phyloP scores from a whole-genome alignment of 2,797 vertebrate genomes.

The Protosalanx chinensis region DNA sequence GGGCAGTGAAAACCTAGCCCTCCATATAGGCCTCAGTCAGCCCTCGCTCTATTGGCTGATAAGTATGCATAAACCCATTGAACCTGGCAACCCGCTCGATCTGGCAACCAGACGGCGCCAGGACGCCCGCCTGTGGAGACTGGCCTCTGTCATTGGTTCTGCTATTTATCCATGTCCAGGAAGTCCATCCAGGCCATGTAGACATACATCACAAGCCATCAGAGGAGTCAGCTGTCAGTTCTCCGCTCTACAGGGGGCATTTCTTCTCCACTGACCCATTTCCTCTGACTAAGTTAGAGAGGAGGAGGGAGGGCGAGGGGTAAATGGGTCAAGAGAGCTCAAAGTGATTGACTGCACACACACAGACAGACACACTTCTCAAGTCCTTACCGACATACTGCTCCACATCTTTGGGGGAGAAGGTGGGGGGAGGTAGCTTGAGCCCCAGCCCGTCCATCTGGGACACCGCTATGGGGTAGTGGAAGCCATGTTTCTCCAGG shows the following conservation, averaged over 20 bases:
- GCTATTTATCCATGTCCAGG: slow-evolving; percentile 2
- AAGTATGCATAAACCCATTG: slow-evolving; percentile 64
- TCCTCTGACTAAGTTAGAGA: neutral
- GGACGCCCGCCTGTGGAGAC: slow-evolving; percentile 28
- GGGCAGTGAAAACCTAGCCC: slow-evolving; percentile 61
- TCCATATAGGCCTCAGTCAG: slow-evolving; percentile 60
- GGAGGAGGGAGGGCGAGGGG: neutral
- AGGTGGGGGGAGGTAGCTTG: slow-evolving; percentile 83
- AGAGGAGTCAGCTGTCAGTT: neutral
- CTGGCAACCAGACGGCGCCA: slow-evolving; percentile 60
- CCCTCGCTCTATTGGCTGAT: slow-evolving; percentile 59
- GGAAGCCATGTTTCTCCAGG: slow-evolving; percentile 93
- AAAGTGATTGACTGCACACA: neutral
- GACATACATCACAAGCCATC: too few relatives aligned
- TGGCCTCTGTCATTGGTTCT: slow-evolving; percentile 44
- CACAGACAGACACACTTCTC: neutral
- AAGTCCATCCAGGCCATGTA: neutral
- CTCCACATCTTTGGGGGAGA: slow-evolving; percentile 93
- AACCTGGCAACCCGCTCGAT: slow-evolving; percentile 57
- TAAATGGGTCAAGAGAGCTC: neutral
- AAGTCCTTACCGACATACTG: slow-evolving; percentile 89
- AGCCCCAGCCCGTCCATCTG: slow-evolving; percentile 92
- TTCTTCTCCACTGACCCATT: slow-evolving; percentile 12
- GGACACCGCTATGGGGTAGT: slow-evolving; percentile 85
- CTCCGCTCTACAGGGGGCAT: neutral